Percentiles rank a stretch among this genome's conserved stretches.
Evolutionary conservation across 92 coral and sea anemone genomes (phyloP).

Genomic region (Phenganax marumi): DNA sequence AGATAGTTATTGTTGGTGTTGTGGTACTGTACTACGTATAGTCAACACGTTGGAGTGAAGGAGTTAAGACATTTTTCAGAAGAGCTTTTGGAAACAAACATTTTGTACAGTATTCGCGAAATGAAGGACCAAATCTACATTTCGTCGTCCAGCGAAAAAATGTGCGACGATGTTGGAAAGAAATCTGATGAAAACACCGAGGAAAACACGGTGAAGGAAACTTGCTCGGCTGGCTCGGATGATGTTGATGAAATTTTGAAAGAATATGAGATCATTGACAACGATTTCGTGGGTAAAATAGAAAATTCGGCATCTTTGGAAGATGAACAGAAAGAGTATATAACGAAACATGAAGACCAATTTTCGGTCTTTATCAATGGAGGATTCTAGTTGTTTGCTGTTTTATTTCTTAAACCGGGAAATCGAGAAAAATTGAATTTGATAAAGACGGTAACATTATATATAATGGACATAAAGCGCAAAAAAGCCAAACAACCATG

Average conservation of each 20-base stretch:
- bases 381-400: neutral
- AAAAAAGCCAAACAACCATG: too few relatives aligned
- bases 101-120: too few relatives aligned
- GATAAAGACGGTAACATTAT: too few relatives aligned
- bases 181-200: neutral
- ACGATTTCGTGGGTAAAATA: neutral
- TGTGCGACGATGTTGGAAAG: neutral
- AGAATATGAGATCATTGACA: neutral
- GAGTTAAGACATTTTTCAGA: too few relatives aligned
- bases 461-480: too few relatives aligned
- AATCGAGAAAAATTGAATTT: neutral
- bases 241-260: neutral
- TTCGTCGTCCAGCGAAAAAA: neutral
- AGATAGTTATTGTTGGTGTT: too few relatives aligned
- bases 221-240: neutral
- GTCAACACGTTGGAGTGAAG: too few relatives aligned
- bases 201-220: neutral
- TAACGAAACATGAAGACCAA: conserved; percentile 4
- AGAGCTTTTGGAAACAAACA: too few relatives aligned
- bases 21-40: too few relatives aligned
- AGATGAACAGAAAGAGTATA: neutral
- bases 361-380: conserved; percentile 12
- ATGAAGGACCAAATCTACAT: neutral
- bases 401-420: neutral
- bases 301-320: neutral